Percentiles rank a stretch among this genome's conserved stretches.
Conservation (phyloP, 2,113 vertebrate species). For the Engystomops pustulosus region DNA sequence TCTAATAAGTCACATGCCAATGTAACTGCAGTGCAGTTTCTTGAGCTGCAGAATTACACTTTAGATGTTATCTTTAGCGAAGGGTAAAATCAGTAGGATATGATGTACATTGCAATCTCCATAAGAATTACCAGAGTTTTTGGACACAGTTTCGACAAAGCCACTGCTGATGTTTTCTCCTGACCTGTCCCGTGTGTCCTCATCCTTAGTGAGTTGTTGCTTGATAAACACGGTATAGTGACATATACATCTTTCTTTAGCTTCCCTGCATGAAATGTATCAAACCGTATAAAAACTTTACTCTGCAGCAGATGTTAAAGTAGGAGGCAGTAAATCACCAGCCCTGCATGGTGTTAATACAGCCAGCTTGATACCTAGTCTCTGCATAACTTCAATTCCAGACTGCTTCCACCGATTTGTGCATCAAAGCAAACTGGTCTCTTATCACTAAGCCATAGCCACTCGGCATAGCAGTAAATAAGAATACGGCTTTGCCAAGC, state of each 20-base stretch:
- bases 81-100: too few relatives aligned
- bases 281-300: conserved; percentile 49
- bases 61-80: too few relatives aligned
- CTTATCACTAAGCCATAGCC: conserved; percentile 50
- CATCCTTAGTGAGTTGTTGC: neutral
- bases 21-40: too few relatives aligned
- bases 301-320: conserved; percentile 55
- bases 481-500: conserved; percentile 10
- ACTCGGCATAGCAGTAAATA: conserved; percentile 52
- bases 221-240: neutral
- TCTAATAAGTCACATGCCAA: too few relatives aligned
- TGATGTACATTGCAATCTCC: too few relatives aligned
- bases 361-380: conserved; percentile 53
- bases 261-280: conserved; percentile 45
- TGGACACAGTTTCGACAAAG: too few relatives aligned
- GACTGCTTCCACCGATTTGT: conserved; percentile 33
- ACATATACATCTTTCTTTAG: conserved; percentile 20
- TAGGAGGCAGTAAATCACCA: conserved; percentile 49
- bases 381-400: conserved; percentile 37
- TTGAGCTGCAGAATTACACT: too few relatives aligned
- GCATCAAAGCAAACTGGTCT: conserved; percentile 49
- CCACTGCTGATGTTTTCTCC: too few relatives aligned
- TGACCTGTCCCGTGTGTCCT: too few relatives aligned
- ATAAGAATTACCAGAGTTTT: too few relatives aligned
- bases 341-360: conserved; percentile 56